phyloP scores from a whole-genome alignment of 2,888 invertebrate genomes.

The Pogonocherus hispidulus region DNA sequence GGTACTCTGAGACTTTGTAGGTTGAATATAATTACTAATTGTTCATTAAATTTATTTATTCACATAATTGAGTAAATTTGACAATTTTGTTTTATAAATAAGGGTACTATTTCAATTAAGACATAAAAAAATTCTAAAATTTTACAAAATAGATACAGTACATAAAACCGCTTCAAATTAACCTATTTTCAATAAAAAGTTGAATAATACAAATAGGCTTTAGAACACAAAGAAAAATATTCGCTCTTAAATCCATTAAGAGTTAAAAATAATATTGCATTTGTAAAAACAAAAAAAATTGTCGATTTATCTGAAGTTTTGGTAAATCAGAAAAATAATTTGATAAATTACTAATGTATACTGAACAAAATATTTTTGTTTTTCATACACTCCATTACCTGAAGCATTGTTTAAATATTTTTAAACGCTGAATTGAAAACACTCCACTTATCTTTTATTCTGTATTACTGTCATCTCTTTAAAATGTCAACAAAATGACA shows the following conservation, averaged over 20 bases:
- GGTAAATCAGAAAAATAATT: constrained; percentile 3
- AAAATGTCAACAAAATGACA: no score
- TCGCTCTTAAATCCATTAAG: neutral
- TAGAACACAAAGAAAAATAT: neutral
- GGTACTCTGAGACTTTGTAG: no score
- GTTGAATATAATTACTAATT: no score
- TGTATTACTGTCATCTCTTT: no score
- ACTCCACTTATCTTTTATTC: no score
- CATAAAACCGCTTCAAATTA: neutral
- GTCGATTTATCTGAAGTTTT: neutral
- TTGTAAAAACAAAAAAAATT: neutral
- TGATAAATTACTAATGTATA: neutral
- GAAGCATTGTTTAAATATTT: no score
- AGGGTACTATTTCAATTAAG: neutral
- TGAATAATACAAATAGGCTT: neutral
- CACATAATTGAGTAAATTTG: neutral
- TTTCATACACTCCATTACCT: no score
- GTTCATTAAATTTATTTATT: neutral
- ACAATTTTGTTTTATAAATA: neutral
- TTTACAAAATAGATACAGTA: neutral
- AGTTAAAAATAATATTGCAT: constrained; percentile 3
- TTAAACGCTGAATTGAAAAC: no score
- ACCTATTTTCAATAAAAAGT: neutral
- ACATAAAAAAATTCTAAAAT: neutral
- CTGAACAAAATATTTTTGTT: no score